Evolutionary conservation across 2,113 vertebrate species (phyloP), one percentile per base, ranked within the genome.

Genomic region (Gymnarchus niloticus): DNA sequence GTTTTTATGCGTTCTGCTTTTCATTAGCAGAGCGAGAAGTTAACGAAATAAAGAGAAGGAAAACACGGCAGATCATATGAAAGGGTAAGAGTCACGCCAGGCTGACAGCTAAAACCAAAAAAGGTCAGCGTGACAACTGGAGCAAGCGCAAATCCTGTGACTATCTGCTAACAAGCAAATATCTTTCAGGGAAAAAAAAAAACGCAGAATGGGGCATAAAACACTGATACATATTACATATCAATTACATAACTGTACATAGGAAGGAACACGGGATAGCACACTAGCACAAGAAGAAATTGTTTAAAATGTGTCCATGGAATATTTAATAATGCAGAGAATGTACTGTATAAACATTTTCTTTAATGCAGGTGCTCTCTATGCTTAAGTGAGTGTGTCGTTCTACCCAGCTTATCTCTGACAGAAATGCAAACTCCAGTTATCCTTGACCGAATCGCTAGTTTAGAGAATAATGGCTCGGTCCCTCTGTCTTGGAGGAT

Each of bases 391-490:
- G 23, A 33, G 80, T 51, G 76, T 83, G 6, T 80, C 73, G 65
- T 69, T 10, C 44, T 56, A 6, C 48, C 49, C 14, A 10, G 7
- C 61, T 85, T 83, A 84, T 87, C 56, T 87, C 37, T 81, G 56
- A 84, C 57, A 84, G 80, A 73, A 86, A 87, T 33, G 59, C 41
- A 85, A 54, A 65, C 41, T 6, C 49, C 83, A n/a, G 37, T n/a
- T 25, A 21, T 78, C 56, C 14, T 28, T 25, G 46, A 21, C 54
- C 65, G 56, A 83, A 21, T 73, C 85, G 82, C 80, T 87, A 85
- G 81, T 85, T 61, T 85, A 87, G 76, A 85, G 87, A 87, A 87
- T 87, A 41, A 84, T 85, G 85, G 80, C 46, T 81, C 80, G 76
- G 80, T 44, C 41, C 80, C 23, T 37, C 28, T 84, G 17, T 73